Base-by-base conservation (phyloP, 2,888 invertebrate genomes). In the Drosophila neonasuta region DNA sequence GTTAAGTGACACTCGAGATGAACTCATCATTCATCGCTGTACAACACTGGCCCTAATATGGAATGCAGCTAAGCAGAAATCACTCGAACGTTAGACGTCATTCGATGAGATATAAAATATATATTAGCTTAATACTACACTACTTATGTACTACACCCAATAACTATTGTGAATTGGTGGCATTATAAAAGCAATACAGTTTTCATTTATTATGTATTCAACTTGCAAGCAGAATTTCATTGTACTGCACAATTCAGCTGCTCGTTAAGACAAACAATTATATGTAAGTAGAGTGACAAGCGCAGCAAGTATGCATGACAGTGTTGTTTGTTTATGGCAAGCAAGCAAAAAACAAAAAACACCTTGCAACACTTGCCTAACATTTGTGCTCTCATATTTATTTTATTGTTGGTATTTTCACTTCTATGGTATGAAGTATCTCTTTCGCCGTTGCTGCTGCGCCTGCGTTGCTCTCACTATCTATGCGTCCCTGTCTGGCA, bases 321-420 rank as follows among this genome's bases (percentile, higher is more conserved):
- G 57, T 71, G 74, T 62, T 48, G 45, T 57, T 41, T 24, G 24
- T 24, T 56, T 67, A 56, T 54, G 63, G 50, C 41, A 39, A 57
- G 44, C 59, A 55, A 77, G 58, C 50, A 57, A 59, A 62, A 24
- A 24, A 6, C 6, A 6, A 24, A 80, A 86, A 81, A 67, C 81
- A 81, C 88, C 81, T 81, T 81, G 81, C 88, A 83, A 54, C 69
- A 86, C 61, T 82, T 71, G 84, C 68, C 68, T 59, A 65, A 68
- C 36, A n/a, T 13, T 30, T 67, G 68, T 63, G 66, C 29, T 52
- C 54, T 65, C 15, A 57, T 60, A 62, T 72, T 83, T 86, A 57
- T 69, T 83, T 67, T 42, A 60, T 69, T 80, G 48, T 44, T 64
- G 54, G 7, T 55, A 17, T 36, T 55, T 56, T 36, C 15, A 34